A percentile compares a stretch with the other conserved stretches of the same genome.
These are phyloP conservation scores for Penaeus chinensis DNA, from an alignment of 1,140 invertebrate species.

Conservation along the genomic window DNA sequence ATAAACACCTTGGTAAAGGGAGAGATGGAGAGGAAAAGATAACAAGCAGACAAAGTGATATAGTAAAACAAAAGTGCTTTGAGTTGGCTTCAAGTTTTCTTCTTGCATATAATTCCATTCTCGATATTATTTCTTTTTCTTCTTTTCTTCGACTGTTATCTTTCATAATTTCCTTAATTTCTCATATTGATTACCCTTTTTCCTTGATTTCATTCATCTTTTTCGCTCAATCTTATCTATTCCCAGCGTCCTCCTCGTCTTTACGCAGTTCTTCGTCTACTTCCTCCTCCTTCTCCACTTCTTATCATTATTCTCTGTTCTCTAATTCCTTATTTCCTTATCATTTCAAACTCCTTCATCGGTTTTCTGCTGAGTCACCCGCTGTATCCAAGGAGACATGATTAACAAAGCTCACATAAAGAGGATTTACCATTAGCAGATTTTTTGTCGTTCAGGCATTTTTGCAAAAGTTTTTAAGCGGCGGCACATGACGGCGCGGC, in stretches of 20 bases:
- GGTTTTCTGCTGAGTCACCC: neutral
- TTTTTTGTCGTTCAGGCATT: too few species aligned
- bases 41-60: too few species aligned
- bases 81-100: neutral
- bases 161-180: neutral
- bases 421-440: too few species aligned
- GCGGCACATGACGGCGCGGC: too few species aligned
- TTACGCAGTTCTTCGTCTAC: neutral
- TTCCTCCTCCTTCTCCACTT: neutral
- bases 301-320: neutral
- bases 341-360: neutral
- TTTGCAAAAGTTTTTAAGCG: too few species aligned
- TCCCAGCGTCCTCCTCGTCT: neutral
- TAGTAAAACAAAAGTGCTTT: too few species aligned
- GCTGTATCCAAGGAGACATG: too few species aligned
- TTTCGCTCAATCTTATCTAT: too few species aligned
- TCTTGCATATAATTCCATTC: neutral
- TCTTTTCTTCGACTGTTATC: neutral
- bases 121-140: neutral
- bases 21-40: too few species aligned
- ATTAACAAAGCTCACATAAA: too few species aligned
- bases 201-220: neutral
- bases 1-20: too few species aligned
- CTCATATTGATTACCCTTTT: neutral
- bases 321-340: neutral